A percentile compares a stretch with the other conserved stretches of the same genome.
phyloP scores from a whole-genome alignment of 2,113 vertebrate species.

The Channa argus region DNA sequence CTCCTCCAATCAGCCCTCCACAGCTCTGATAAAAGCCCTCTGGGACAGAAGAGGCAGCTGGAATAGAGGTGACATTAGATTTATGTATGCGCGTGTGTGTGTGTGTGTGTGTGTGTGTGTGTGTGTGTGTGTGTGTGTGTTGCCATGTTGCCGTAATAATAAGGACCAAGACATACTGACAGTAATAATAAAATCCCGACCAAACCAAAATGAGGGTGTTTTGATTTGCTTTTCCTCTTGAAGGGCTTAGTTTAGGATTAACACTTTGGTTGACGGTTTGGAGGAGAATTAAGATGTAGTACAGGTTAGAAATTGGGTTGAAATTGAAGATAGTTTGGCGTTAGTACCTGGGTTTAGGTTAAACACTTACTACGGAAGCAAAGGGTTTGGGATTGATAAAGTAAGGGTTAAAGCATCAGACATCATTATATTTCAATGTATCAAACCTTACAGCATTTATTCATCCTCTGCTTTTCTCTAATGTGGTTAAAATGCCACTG shows the following conservation, averaged over 20 bases:
- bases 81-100: constrained; percentile 21
- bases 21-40: constrained; percentile 61
- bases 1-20: constrained; percentile 67
- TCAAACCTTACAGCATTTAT: background rate
- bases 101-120: constrained; percentile 27
- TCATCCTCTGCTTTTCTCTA: background rate
- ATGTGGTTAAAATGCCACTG: too few relatives aligned
- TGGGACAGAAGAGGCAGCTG: constrained; percentile 51
- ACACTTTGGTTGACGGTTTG: constrained; percentile 28
- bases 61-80: constrained; percentile 57
- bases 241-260: constrained; percentile 40
- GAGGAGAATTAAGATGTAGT: constrained; percentile 48
- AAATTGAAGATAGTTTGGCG: background rate
- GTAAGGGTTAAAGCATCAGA: background rate
- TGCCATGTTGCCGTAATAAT: constrained; percentile 37
- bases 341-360: constrained; percentile 1
- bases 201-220: background rate
- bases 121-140: background rate
- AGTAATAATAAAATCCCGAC: background rate
- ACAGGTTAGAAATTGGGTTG: constrained; percentile 10
- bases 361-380: background rate
- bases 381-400: constrained; percentile 4
- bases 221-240: background rate
- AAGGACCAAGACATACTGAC: constrained; percentile 19
- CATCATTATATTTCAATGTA: background rate